Evolutionary conservation across 92 coral and sea anemone genomes (phyloP).

Genomic region (Nematostella vectensis): DNA sequence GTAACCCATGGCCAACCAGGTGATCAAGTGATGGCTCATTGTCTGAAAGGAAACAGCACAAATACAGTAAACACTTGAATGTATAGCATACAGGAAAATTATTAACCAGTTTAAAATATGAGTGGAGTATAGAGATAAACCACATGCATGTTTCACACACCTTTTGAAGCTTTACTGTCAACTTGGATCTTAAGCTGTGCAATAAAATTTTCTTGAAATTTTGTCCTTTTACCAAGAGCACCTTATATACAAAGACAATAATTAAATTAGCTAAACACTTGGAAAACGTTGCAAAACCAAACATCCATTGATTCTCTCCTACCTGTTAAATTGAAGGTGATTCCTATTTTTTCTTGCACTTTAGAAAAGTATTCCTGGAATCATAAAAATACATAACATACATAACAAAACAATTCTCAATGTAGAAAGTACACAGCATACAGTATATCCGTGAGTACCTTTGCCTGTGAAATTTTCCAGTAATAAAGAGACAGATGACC

Average conservation of each 20-base stretch:
- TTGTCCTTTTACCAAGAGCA: conserved; percentile 90
- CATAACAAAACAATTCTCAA: background rate
- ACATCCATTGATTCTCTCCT: background rate
- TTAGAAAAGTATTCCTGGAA: conserved; percentile 69
- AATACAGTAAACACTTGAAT: too few relatives aligned
- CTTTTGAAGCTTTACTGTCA: conserved; percentile 25
- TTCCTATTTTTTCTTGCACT: conserved; percentile 64
- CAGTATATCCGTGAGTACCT: conserved; percentile 38
- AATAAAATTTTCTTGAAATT: conserved; percentile 75
- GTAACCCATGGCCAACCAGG: too few relatives aligned
- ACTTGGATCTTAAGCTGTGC: conserved; percentile 65
- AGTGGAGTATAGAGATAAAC: too few relatives aligned
- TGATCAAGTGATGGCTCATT: too few relatives aligned
- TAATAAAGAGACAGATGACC: conserved; percentile 70
- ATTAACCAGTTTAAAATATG: too few relatives aligned
- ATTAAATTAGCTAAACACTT: background rate
- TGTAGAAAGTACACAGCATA: background rate
- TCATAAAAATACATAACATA: background rate
- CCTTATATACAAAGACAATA: conserved; percentile 38
- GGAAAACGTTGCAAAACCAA: background rate
- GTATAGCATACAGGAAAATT: too few relatives aligned
- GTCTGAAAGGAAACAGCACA: too few relatives aligned
- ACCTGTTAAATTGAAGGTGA: conserved; percentile 70
- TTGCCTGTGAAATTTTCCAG: conserved; percentile 56
- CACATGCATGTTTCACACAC: too few relatives aligned